Percentiles rank a stretch among this genome's conserved stretches.
Evolutionary conservation across 2,113 vertebrate genomes (phyloP).

Genomic region (Esox niger): DNA sequence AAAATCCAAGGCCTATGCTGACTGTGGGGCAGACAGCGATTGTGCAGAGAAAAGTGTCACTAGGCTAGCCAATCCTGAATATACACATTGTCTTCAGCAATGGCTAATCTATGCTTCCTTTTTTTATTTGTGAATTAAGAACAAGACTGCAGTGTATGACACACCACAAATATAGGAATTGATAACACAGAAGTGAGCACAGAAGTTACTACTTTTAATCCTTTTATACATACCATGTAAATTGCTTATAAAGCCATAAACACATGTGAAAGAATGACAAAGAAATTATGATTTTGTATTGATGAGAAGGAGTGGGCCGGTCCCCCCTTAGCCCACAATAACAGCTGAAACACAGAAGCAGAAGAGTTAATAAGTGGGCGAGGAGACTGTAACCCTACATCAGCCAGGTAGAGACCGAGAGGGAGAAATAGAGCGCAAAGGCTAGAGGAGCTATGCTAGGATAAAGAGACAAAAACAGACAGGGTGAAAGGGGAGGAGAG

Average conservation of each 20-base stretch:
- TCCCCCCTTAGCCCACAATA: conserved; percentile 31
- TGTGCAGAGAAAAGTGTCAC: conserved; percentile 10
- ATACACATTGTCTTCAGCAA: conserved; percentile 30
- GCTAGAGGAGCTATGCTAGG: background rate
- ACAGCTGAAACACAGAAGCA: conserved; percentile 32
- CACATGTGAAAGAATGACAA: conserved; percentile 18
- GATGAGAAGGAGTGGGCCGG: conserved; percentile 22
- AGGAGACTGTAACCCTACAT: background rate
- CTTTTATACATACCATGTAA: background rate
- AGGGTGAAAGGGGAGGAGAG: background rate
- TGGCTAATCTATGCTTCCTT: conserved; percentile 25
- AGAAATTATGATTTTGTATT: conserved; percentile 29
- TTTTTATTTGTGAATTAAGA: background rate
- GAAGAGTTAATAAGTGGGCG: background rate
- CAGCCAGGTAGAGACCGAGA: conserved; percentile 1
- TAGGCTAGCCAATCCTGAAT: background rate
- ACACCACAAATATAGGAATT: background rate
- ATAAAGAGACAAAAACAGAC: background rate
- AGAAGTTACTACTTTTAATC: background rate
- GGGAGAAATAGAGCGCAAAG: background rate
- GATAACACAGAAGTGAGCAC: background rate
- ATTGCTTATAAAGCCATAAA: conserved; percentile 11
- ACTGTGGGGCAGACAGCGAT: conserved; percentile 7
- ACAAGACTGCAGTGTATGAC: background rate
- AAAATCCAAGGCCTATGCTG: background rate